phyloP scores from a whole-genome alignment of 2,113 vertebrate species.

The Odobenus rosmarus region DNA sequence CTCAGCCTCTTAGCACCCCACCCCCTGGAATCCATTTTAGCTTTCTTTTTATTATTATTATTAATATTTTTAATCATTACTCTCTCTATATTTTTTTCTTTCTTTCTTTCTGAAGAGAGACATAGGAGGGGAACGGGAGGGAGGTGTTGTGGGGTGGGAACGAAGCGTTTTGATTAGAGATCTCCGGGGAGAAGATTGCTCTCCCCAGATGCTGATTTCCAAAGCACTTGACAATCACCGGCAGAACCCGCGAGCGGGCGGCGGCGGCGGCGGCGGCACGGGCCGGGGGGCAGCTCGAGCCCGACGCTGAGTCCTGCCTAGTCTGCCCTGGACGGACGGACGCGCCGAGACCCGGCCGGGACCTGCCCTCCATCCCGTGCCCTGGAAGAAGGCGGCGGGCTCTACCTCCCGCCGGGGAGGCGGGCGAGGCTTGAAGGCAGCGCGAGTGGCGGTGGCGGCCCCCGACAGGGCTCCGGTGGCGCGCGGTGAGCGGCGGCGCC shows the following conservation, averaged over 20 bases:
- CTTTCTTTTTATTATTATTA: slow-evolving; percentile 63
- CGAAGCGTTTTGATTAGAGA: slow-evolving; percentile 82
- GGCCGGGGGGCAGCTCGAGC: slow-evolving; percentile 59
- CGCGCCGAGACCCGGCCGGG: not conserved
- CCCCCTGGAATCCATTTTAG: not conserved
- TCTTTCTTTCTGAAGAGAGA: slow-evolving; percentile 56
- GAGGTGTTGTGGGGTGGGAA: slow-evolving; percentile 85
- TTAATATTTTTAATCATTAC: not conserved
- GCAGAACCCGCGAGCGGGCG: slow-evolving; percentile 70
- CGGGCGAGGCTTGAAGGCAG: slow-evolving; percentile 12
- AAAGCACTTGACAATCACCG: slow-evolving; percentile 84
- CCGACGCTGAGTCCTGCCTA: slow-evolving; percentile 59
- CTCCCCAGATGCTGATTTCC: slow-evolving; percentile 89
- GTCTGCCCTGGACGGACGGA: not conserved
- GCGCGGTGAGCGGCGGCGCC: not conserved
- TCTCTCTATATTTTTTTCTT: slow-evolving; percentile 62
- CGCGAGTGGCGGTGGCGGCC: not conserved
- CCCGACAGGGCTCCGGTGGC: not conserved
- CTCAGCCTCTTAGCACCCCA: slow-evolving; percentile 20
- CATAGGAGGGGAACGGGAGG: slow-evolving; percentile 80
- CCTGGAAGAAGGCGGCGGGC: not conserved
- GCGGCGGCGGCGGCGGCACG: slow-evolving; percentile 71
- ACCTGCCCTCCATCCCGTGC: not conserved
- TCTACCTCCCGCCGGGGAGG: not conserved
- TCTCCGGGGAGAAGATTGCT: slow-evolving; percentile 85